Evolutionary conservation across 2,797 vertebrate genomes (phyloP).

Genomic region (Dendrocincla tyrannina): DNA sequence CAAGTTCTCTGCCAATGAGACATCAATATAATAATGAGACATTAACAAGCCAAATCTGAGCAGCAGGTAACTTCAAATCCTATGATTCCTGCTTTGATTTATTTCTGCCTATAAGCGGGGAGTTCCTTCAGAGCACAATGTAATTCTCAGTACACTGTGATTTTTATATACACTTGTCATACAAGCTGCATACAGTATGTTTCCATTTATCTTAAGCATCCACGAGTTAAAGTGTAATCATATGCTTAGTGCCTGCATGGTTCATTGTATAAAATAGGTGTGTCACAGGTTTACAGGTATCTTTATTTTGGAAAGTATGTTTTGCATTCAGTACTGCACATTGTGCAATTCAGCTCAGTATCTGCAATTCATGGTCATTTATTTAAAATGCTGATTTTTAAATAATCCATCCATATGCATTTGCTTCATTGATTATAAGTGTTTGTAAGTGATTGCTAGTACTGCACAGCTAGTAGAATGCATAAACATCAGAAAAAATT

Average conservation of each 20-base stretch:
- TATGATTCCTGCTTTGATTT: background rate
- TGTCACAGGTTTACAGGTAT: background rate
- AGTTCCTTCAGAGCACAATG: background rate
- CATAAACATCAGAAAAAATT: background rate
- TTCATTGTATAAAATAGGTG: background rate
- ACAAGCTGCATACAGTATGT: background rate
- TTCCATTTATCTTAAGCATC: background rate
- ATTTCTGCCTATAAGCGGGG: background rate
- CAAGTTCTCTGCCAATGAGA: background rate
- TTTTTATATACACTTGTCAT: background rate
- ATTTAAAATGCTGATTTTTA: background rate
- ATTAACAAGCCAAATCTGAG: background rate
- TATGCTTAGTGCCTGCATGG: fast-evolving
- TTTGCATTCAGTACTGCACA: background rate
- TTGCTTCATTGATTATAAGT: background rate
- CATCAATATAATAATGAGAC: background rate
- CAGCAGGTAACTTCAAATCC: background rate
- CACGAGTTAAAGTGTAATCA: background rate
- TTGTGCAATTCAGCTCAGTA: background rate
- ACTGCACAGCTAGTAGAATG: background rate
- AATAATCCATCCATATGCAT: background rate
- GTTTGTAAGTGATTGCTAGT: background rate
- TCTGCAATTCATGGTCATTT: background rate
- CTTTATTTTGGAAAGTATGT: background rate
- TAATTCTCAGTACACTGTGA: background rate